These are phyloP conservation scores for Phytoseiulus persimilis DNA, from an alignment of 2,888 invertebrate species.

Conservation along the genomic window DNA sequence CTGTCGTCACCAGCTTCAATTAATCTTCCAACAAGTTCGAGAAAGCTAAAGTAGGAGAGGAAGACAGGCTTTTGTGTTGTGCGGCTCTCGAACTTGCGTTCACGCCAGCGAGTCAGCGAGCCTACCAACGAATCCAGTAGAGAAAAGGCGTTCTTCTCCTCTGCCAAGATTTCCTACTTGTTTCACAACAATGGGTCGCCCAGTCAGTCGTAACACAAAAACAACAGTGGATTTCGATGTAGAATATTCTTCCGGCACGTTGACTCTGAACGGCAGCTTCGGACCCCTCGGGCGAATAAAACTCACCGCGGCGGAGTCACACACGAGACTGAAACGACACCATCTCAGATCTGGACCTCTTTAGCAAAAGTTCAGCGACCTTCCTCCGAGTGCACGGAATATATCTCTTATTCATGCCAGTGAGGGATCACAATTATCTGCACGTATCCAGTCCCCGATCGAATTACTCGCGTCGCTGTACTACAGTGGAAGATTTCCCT, in stretches of 20 bases:
- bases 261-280: not conserved
- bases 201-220: not conserved
- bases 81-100: not conserved
- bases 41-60: not conserved
- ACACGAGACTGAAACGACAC: too few relatives aligned
- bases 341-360: too few relatives aligned
- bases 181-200: not conserved
- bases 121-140: not conserved
- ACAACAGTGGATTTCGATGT: not conserved
- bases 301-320: too few relatives aligned
- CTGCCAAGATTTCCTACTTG: not conserved
- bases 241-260: not conserved
- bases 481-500: too few relatives aligned
- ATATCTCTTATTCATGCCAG: too few relatives aligned
- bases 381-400: too few relatives aligned
- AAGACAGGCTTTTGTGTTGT: constrained; percentile 5
- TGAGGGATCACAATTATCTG: too few relatives aligned
- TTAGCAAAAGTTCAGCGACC: too few relatives aligned
- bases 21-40: constrained; percentile 5
- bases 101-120: not conserved
- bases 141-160: not conserved
- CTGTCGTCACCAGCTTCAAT: constrained; percentile 5
- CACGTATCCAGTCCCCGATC: too few relatives aligned
- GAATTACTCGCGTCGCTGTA: too few relatives aligned
- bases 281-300: not conserved